Evolutionary conservation across 2,113 vertebrate genomes (phyloP).

Genomic region (Pandion haliaetus): DNA sequence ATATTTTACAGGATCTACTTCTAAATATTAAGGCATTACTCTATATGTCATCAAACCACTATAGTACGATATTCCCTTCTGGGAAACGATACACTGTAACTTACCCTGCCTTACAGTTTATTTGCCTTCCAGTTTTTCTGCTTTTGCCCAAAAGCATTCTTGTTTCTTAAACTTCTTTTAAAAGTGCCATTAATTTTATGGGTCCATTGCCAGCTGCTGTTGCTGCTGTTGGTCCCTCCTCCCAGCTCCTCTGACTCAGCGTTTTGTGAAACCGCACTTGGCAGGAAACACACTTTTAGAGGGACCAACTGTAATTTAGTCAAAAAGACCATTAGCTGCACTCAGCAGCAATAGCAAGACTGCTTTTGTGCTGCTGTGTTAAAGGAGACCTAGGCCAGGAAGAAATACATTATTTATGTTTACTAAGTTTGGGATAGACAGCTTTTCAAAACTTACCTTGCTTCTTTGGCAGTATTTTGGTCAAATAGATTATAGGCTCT

Average conservation of each 20-base stretch:
- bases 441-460: neutral
- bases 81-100: neutral
- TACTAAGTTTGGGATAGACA: neutral
- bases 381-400: neutral
- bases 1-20: neutral
- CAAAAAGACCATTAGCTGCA: slow-evolving; percentile 43
- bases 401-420: slow-evolving; percentile 35
- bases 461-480: neutral
- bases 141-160: neutral
- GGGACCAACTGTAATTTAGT: slow-evolving; percentile 45
- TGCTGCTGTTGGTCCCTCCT: neutral
- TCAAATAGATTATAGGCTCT: neutral
- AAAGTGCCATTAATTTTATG: neutral
- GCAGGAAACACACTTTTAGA: slow-evolving; percentile 43
- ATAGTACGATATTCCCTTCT: neutral
- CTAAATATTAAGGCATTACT: slow-evolving; percentile 3
- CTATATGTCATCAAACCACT: neutral
- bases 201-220: neutral
- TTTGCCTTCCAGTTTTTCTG: neutral
- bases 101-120: neutral
- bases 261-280: slow-evolving; percentile 29
- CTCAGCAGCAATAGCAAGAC: slow-evolving; percentile 13
- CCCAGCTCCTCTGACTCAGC: slow-evolving; percentile 46
- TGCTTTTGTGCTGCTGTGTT: neutral
- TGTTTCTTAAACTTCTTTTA: neutral